Base-by-base conservation (phyloP, 2,888 invertebrate species). In the Apamea anceps region DNA sequence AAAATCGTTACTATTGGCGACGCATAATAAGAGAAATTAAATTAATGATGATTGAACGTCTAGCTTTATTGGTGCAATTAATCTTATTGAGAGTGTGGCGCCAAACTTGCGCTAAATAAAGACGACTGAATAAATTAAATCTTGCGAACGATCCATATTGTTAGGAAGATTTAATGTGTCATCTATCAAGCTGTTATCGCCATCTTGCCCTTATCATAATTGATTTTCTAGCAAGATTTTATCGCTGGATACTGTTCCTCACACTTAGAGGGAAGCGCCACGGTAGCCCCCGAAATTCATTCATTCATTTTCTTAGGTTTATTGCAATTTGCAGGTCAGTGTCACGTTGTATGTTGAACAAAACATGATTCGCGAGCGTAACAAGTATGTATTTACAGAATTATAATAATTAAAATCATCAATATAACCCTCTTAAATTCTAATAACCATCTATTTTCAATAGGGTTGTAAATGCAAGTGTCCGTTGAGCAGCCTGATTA, bases 31-130 rank as follows among this genome's bases (percentile, higher is more conserved):
- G 62, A 83, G 32, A n/a, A 85, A 87, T 87, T 80, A 79, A 74
- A 85, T 75, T 87, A 79, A 81, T 71, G 72, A 78, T 83, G 81
- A 87, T 88, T 87, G 80, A 77, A 81, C 70, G 84, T 51, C 45
- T 65, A 77, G 66, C 21, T 79, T 80, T 77, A 88, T 86, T 88
- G 68, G 76, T 80, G 77, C 75, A 81, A 87, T 88, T 88, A 85
- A 83, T 88, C 51, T 79, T 77, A 54, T 66, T 79, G 72, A 67
- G 72, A 70, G 45, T 45, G 51, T 84, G 83, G 80, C 80, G 75
- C 75, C 80, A 71, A 71, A 66, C 21, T 84, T 48, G 45, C 62
- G 37, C 13, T 37, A 15, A 32, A 42, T 45, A 42, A 60, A 77
- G 54, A 57, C 10, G 15, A 37, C 18, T 10, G 18, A 57, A 57